These are phyloP conservation scores for Abrostola triplasia DNA, from an alignment of 2,888 invertebrate genomes.

Conservation along the genomic window DNA sequence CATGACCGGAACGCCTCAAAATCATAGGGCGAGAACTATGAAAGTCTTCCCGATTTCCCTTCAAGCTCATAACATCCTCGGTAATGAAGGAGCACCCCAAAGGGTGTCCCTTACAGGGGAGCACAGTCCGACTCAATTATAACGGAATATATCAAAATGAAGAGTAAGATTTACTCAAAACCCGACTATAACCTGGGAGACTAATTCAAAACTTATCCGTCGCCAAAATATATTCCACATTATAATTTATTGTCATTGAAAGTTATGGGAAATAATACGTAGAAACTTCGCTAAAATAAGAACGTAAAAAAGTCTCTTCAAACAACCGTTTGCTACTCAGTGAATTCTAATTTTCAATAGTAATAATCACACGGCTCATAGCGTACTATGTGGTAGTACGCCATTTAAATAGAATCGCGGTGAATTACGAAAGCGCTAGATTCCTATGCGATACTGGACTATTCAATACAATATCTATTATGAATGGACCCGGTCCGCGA, in stretches of 20 bases:
- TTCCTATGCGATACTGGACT: constrained; percentile 71
- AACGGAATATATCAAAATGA: constrained; percentile 80
- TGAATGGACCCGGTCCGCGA: constrained; percentile 73
- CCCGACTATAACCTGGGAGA: constrained; percentile 23
- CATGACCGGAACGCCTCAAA: constrained; percentile 72
- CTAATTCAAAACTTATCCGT: not conserved
- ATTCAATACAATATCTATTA: constrained; percentile 83
- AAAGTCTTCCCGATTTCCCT: constrained; percentile 65
- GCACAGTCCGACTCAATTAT: constrained; percentile 78
- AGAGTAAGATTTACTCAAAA: constrained; percentile 54
- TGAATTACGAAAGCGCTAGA: constrained; percentile 73
- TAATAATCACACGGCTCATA: constrained; percentile 61
- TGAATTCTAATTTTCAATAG: constrained; percentile 49
- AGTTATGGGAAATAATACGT: not conserved
- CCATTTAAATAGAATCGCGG: constrained; percentile 69
- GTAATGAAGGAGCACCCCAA: constrained; percentile 75
- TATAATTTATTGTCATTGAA: too few species aligned
- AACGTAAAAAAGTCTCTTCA: constrained; percentile 6
- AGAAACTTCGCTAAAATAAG: not conserved
- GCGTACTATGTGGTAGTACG: constrained; percentile 31
- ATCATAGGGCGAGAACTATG: constrained; percentile 74
- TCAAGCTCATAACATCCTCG: constrained; percentile 70
- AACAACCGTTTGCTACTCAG: constrained; percentile 12
- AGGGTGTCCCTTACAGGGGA: constrained; percentile 68
- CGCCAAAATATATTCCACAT: too few species aligned